phyloP scores from a whole-genome alignment of 2,113 vertebrate genomes.

The Microtus richardsoni region DNA sequence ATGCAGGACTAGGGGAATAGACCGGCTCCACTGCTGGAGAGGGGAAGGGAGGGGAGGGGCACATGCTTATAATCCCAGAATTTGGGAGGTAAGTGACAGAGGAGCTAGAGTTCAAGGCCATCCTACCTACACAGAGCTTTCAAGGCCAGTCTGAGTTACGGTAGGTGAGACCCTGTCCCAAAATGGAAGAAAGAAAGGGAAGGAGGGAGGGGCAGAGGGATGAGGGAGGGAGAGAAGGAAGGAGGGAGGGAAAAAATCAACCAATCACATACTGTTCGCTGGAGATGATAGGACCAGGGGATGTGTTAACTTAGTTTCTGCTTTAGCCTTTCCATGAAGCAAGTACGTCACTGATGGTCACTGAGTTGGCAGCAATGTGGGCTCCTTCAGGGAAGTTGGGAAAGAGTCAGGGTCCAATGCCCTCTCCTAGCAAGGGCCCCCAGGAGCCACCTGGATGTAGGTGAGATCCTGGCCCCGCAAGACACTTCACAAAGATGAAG shows the following conservation, averaged over 20 bases:
- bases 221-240: too few species aligned
- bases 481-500: constrained; percentile 53
- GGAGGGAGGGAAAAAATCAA: not conserved
- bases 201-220: too few species aligned
- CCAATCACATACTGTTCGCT: not conserved
- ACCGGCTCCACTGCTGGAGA: not conserved
- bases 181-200: not conserved
- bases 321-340: constrained; percentile 4
- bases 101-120: not conserved
- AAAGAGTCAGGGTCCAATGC: not conserved
- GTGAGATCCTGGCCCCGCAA: not conserved
- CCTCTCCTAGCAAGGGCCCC: not conserved
- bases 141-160: too few species aligned
- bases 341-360: constrained; percentile 34
- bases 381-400: constrained; percentile 32
- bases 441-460: not conserved
- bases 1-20: not conserved
- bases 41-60: too few species aligned
- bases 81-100: not conserved
- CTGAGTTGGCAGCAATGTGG: not conserved
- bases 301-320: not conserved
- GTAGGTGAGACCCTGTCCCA: not conserved
- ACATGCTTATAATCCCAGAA: not conserved
- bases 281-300: not conserved
- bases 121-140: not conserved